Evolutionary conservation across 2,888 invertebrate genomes (phyloP), one percentile per base, ranked within the genome.

Genomic region (Stenotaenia linearis): DNA sequence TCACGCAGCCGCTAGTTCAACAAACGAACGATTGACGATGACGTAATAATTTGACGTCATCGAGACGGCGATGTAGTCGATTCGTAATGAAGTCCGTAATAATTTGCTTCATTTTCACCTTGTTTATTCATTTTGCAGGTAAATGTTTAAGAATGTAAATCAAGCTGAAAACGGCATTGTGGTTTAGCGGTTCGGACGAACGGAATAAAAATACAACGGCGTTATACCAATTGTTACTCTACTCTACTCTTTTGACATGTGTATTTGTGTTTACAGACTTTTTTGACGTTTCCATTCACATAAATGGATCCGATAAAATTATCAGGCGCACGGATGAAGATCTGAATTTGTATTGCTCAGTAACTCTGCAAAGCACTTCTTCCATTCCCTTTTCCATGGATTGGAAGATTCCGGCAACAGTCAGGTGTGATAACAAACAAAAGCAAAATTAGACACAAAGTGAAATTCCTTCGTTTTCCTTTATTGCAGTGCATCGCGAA

Each of bases 341-440:
- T 30, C 40, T 77, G 40, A 40, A 77, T 77, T 30, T 77, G 21
- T 21, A 40, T 21, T 77, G 77, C 30, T 40, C 77, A 18, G 77
- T 77, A n/a, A 40, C 28, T 6, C 18, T 77, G 10, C 77, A 77
- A 21, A 40, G 10, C 28, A 23, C 40, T 18, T 30, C 21, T 9
- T 23, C 18, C 18, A 35, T 45, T 40, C 18, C 2, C 9, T 77
- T 77, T 28, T 21, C 21, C 0, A 77, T 77, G 77, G 40, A 40
- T 7, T 77, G 77, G 77, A 21, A 25, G 10, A n/a, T 40, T 12
- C 77, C 77, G 15, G 21, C 23, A n/a, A 18, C 69, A 12, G 28
- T 25, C 28, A 69, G 28, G 69, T 69, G 23, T n/a, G 18, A 18
- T 0, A 69, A 1, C 12, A 3, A 15, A 4, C n/a, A 15, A 18